Base-by-base conservation (phyloP, 2,888 invertebrate genomes). In the Microctonus brassicae region DNA sequence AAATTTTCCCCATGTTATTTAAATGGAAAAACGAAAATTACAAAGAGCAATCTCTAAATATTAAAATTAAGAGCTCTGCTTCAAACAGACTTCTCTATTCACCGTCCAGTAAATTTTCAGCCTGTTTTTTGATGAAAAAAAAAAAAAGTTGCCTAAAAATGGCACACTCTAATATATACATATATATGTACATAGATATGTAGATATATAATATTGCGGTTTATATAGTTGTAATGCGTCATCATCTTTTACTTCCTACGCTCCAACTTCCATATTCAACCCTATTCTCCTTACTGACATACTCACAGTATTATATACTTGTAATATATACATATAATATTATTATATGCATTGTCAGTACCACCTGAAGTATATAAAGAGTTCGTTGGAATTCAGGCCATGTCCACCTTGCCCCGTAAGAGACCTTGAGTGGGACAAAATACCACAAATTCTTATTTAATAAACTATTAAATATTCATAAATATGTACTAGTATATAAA, bases 331-430 rank as follows among this genome's bases (percentile, higher is more conserved):
- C 11, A 29, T 29, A 7, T 29, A 29, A 29, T n/a, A n/a, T n/a
- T n/a, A n/a, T n/a, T n/a, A n/a, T n/a, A n/a, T n/a, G n/a, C n/a
- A n/a, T n/a, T n/a, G n/a, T n/a, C n/a, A n/a, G n/a, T n/a, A n/a
- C n/a, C n/a, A n/a, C n/a, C n/a, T n/a, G n/a, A 29, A 29, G 29
- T 29, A 7, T 29, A 7, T 29, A 29, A 3, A 29, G 62, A 55
- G 57, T 67, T 47, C 67, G 20, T 55, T 58, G 67, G 72, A 63
- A 72, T 72, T 72, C 62, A 72, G 72, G 72, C 62, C 72, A 72
- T 67, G 42, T 55, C 55, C 36, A 66, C 36, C 39, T 39, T 20
- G 66, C 17, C 17, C 57, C 55, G 55, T 13, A 26, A 29, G 26
- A 47, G n/a, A 13, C 9, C 47, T 42, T 63, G 47, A 22, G 42